These are phyloP conservation scores for Pomatorhinus ruficollis DNA, from an alignment of 2,113 vertebrate species.

Conservation along the genomic window DNA sequence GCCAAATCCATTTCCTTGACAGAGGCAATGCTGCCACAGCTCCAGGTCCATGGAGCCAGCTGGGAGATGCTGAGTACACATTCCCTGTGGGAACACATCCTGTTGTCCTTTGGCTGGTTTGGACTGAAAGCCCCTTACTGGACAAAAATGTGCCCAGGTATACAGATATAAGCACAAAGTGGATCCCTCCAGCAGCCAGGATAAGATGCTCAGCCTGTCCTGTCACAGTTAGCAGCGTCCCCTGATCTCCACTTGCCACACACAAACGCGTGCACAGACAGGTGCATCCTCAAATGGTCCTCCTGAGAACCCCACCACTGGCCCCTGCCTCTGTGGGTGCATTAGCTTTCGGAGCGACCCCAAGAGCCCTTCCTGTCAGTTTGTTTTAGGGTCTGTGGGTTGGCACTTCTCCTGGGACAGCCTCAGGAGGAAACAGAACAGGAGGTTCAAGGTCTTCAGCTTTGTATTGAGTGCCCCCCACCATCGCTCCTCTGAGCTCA, in stretches of 20 bases:
- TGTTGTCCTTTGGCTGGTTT: neutral
- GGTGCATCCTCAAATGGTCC: neutral
- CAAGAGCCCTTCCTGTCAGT: neutral
- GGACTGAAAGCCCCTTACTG: neutral
- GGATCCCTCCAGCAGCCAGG: neutral
- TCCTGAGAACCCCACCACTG: accelerated
- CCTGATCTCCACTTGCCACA: neutral
- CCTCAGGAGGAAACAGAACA: neutral
- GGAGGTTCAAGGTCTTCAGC: neutral
- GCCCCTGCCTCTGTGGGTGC: accelerated
- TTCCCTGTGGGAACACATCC: accelerated
- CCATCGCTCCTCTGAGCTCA: neutral
- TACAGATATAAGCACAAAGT: neutral
- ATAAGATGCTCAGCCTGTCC: neutral
- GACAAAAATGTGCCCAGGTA: accelerated
- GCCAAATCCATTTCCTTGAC: accelerated
- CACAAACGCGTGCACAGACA: accelerated
- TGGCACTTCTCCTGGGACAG: neutral
- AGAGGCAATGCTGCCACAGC: neutral
- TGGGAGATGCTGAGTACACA: accelerated
- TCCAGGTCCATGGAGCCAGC: neutral
- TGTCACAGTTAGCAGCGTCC: accelerated
- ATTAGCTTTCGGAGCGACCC: neutral
- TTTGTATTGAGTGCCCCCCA: accelerated
- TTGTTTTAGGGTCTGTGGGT: accelerated